Evolutionary conservation across 2,113 vertebrate genomes (phyloP), one percentile per base, ranked within the genome.

Genomic region (Menidia beryllina): DNA sequence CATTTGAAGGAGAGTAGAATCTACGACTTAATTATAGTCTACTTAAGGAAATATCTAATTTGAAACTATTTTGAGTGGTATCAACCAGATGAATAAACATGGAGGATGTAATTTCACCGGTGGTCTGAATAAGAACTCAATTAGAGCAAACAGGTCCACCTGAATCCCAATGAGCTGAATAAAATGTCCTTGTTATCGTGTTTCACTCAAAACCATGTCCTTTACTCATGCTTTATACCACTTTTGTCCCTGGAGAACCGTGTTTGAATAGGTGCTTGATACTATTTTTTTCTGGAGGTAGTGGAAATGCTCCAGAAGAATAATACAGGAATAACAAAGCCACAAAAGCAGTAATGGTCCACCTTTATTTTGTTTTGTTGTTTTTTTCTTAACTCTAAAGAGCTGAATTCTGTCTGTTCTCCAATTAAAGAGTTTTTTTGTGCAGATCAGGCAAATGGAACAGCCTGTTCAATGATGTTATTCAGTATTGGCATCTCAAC

Each of bases 201-300:
- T 62, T 69, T 74, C 21, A 38, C 50, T 52, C 17, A 19, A 15
- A 0, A 11, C 56, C 17, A 2, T 84, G 45, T 66, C 52, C 27
- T 66, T 11, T 45, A 6, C 41, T 26, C 12, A 26, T 3, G 0
- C 19, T 43, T 55, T 65, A n/a, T 63, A 43, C n/a, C 25, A 54
- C 47, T 56, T 72, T 27, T 53, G 61, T 57, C 67, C 75, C 62
- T 26, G 26, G 68, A 62, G 45, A 79, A 8, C 20, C 2, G 0
- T 19, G 50, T 55, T 60, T 69, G 43, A 81, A 71, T 58, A 72
- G 75, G 23, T 52, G 27, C 64, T 75, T 48, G 71, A 72, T 54
- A 43, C 63, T 56, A 61, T 24, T 58, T 74, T 58, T 74, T 70
- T 25, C 17, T 11, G 34, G 24, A 43, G 36, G 60, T 65, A 69